Percentiles rank a stretch among this genome's conserved stretches.
Conservation (phyloP, 2,113 vertebrate species). For the Monarcha castaneiventris region DNA sequence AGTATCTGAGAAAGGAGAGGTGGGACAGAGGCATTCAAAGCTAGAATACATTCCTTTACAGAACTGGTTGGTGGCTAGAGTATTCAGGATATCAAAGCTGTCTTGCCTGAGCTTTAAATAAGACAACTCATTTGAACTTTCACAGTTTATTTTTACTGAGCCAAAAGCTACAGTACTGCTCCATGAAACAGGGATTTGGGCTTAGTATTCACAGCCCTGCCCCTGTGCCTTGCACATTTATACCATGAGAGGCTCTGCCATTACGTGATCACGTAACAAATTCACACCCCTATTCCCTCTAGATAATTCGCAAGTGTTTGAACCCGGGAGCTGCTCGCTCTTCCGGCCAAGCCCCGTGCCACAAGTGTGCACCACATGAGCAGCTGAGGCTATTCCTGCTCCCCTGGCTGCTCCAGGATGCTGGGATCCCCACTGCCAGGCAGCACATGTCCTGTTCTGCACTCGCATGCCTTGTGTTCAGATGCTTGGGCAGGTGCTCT, state of each 20-base stretch:
- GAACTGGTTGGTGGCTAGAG: neutral
- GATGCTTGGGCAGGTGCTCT: conserved; percentile 57
- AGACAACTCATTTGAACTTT: neutral
- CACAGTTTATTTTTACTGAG: neutral
- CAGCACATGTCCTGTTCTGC: neutral
- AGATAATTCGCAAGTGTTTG: conserved; percentile 8
- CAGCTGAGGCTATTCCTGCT: neutral
- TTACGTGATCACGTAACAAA: conserved; percentile 3
- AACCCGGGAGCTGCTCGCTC: neutral
- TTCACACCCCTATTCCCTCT: neutral
- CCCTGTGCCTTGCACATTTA: neutral
- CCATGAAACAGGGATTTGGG: neutral
- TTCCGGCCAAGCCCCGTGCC: neutral
- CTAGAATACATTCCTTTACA: neutral
- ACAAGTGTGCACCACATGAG: neutral
- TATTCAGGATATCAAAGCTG: neutral
- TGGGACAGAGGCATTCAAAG: neutral
- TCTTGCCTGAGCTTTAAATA: neutral
- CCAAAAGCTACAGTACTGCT: neutral
- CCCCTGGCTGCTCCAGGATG: neutral
- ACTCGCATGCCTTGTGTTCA: neutral
- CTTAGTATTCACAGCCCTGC: neutral
- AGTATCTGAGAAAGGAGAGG: neutral
- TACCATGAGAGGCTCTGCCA: neutral
- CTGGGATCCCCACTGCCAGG: neutral